Base-by-base conservation (phyloP, 2,797 vertebrate genomes). In the Ptychobarbus kaznakovi region DNA sequence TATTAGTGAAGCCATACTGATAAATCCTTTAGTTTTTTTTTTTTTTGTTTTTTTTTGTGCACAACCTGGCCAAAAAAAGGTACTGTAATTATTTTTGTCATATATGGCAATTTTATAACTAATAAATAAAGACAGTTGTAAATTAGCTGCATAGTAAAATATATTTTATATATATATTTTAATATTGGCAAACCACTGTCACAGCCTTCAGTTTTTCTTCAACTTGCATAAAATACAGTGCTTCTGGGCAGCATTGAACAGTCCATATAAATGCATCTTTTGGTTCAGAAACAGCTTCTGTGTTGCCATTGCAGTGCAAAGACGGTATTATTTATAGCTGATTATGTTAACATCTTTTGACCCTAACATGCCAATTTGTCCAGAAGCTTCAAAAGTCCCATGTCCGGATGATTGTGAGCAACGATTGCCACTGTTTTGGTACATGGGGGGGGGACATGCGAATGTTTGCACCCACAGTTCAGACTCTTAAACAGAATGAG, bases 291-390 rank as follows among this genome's bases (percentile, higher is more conserved):
- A 20, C 44, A 68, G 63, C 44, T 40, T 69, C 28, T 25, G 32
- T 51, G 28, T 7, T 51, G 22, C 11, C 7, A 15, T 25, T 53
- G 32, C 66, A n/a, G 61, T 51, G 78, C 44, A 65, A 81, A 69
- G 46, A 69, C 15, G 1, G 20, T 16, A 68, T 42, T 81, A 42
- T 58, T 58, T 81, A 58, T 72, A 72, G 80, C 80, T 56, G 72
- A 22, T 76, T 51, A 75, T 7, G 72, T 68, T 76, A 66, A 40
- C 40, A 51, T 53, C 32, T 49, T 28, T 83, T 38, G 61, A 51
- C 72, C 22, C 18, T n/a, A 51, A 51, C 72, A 76, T 51, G 53
- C 16, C 61, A 66, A 32, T 32, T 44, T 72, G 32, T 5, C 49
- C 65, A 63, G 28, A 16, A 72, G 20, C 35, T 56, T 25, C 35